These are phyloP conservation scores for Eristalinus aeneus DNA, from an alignment of 2,888 invertebrate genomes.

Conservation along the genomic window DNA sequence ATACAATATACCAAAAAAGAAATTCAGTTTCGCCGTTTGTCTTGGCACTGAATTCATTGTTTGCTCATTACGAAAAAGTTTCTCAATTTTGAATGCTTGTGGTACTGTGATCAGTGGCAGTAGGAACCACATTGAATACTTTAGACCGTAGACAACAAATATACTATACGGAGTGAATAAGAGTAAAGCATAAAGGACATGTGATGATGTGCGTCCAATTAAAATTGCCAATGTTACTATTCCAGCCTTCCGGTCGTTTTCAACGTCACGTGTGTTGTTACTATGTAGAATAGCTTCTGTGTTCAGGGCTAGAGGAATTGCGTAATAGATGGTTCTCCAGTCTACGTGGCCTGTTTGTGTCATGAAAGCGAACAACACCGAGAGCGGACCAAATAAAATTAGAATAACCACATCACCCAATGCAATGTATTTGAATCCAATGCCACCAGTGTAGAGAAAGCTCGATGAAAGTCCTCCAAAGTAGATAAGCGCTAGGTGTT, in stretches of 20 bases:
- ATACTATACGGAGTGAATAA: slow-evolving; percentile 95
- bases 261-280: slow-evolving; percentile 96
- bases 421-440: slow-evolving; percentile 97
- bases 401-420: slow-evolving; percentile 95
- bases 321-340: slow-evolving; percentile 95
- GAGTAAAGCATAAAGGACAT: slow-evolving; percentile 93
- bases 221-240: slow-evolving; percentile 97
- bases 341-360: slow-evolving; percentile 95
- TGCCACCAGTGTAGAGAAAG: slow-evolving; percentile 97
- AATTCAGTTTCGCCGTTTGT: slow-evolving; percentile 93
- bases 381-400: slow-evolving; percentile 96
- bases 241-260: slow-evolving; percentile 92
- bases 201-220: slow-evolving; percentile 94
- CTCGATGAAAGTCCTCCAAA: slow-evolving; percentile 97
- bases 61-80: slow-evolving; percentile 90
- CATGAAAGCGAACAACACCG: slow-evolving; percentile 95
- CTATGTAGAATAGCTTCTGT: slow-evolving; percentile 97
- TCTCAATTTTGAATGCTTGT: slow-evolving; percentile 94
- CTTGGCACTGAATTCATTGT: slow-evolving; percentile 91
- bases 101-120: slow-evolving; percentile 93
- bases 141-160: slow-evolving; percentile 91
- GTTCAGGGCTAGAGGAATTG: slow-evolving; percentile 95
- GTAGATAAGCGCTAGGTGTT: slow-evolving; percentile 95
- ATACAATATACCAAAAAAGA: slow-evolving; percentile 94
- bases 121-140: slow-evolving; percentile 93